phyloP scores from a whole-genome alignment of 2,888 invertebrate species.

The Lissonota sp. region DNA sequence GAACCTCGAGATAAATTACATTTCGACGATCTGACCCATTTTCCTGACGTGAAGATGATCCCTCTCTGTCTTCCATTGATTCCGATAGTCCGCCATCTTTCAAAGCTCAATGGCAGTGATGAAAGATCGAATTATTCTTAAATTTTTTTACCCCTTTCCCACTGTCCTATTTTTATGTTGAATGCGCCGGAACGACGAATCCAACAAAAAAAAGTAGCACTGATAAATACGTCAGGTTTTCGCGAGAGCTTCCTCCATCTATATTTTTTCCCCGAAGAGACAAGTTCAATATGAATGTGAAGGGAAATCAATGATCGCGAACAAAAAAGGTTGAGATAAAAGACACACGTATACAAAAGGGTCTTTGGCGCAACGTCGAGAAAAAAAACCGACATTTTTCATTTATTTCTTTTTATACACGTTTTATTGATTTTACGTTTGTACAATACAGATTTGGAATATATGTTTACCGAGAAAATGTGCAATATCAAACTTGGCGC shows the following conservation, averaged over 20 bases:
- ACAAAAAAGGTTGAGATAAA: not conserved
- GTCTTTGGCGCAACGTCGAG: no score
- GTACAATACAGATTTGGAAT: not conserved
- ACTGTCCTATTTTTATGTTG: no score
- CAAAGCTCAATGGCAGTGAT: conserved; percentile 54
- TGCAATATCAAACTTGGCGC: conserved; percentile 25
- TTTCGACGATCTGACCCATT: conserved; percentile 45
- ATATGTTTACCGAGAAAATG: conserved; percentile 4
- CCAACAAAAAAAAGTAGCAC: conserved; percentile 22
- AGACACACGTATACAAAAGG: no score
- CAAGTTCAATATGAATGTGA: not conserved
- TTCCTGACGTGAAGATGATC: conserved; percentile 29
- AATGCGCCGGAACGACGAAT: conserved; percentile 18
- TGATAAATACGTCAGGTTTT: conserved; percentile 46
- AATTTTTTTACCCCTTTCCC: conserved; percentile 28
- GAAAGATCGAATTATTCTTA: conserved; percentile 59
- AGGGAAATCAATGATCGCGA: not conserved
- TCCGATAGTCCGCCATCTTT: conserved; percentile 51
- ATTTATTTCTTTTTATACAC: no score
- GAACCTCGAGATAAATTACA: conserved; percentile 61
- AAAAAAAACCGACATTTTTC: no score
- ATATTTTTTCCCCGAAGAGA: not conserved
- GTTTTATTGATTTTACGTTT: not conserved
- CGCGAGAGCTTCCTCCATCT: not conserved
- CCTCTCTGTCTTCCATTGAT: conserved; percentile 25